Conservation (phyloP, 2,797 vertebrate species). For the Astyanax mexicanus region DNA sequence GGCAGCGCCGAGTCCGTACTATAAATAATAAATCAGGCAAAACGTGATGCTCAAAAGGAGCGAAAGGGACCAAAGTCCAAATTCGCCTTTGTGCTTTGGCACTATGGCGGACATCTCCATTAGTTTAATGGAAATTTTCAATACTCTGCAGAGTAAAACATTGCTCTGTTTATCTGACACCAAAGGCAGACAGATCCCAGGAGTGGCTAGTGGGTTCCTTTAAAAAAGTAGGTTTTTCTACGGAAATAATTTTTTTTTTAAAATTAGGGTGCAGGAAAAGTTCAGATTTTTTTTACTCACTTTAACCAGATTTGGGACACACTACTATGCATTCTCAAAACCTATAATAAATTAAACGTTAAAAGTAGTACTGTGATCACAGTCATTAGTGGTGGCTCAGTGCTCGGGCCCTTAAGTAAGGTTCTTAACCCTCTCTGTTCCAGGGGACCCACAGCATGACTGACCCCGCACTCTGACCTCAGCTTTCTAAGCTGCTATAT, state of each 20-base stretch:
- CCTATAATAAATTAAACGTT: no score
- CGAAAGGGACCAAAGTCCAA: constrained; percentile 30
- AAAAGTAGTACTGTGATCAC: no score
- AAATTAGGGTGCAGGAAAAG: no score
- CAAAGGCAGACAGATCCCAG: constrained; percentile 8
- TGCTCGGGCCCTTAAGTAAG: no score
- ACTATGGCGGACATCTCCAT: constrained; percentile 40
- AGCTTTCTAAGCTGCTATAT: no score
- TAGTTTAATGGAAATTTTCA: constrained; percentile 35
- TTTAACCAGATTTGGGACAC: no score
- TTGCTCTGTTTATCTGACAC: constrained; percentile 41
- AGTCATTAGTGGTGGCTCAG: no score
- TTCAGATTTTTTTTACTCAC: neutral
- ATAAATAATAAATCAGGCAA: constrained; percentile 54
- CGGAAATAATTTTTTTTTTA: no score
- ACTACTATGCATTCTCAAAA: no score
- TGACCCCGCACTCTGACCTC: no score
- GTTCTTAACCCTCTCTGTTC: no score
- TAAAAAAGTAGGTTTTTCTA: neutral
- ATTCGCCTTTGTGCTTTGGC: constrained; percentile 36
- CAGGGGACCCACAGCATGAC: no score
- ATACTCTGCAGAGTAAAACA: constrained; percentile 35
- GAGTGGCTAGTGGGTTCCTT: constrained; percentile 14
- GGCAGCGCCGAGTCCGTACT: constrained; percentile 17
- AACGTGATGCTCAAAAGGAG: constrained; percentile 42